Conservation (phyloP, 2,888 invertebrate genomes). For the Acanthacorydalis orientalis region DNA sequence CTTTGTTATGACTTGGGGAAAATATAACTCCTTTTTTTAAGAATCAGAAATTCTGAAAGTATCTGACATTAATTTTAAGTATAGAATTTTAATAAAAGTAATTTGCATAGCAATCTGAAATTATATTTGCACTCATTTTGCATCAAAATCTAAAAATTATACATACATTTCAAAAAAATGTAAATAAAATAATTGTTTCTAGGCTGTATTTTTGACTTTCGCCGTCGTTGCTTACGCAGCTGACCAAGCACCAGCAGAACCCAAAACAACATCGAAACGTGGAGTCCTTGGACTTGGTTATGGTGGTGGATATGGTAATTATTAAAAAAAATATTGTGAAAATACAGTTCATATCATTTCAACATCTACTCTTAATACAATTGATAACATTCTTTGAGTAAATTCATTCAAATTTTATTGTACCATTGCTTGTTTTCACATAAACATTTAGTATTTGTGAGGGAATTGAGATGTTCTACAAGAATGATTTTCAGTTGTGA, state of each 20-base stretch:
- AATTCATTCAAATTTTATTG: not conserved
- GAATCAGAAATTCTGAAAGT: no score
- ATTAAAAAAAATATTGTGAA: not conserved
- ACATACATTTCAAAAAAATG: no score
- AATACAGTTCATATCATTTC: not conserved
- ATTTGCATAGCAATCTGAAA: no score
- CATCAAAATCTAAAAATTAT: no score
- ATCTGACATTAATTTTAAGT: no score
- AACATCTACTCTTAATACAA: no score
- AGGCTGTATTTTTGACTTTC: slow-evolving; percentile 10
- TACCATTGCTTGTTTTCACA: not conserved
- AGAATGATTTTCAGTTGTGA: no score
- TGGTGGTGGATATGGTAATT: not conserved
- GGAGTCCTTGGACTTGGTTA: slow-evolving; percentile 13
- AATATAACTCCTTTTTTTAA: no score
- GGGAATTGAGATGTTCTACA: no score
- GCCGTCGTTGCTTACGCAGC: slow-evolving; percentile 8
- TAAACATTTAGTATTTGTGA: not conserved
- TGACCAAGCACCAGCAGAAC: slow-evolving; percentile 12
- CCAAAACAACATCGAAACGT: slow-evolving; percentile 18
- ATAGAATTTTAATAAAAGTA: no score
- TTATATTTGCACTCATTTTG: no score
- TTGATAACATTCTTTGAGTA: not conserved
- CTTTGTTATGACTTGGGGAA: no score
- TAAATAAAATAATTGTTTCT: not conserved